Percentiles rank a stretch among this genome's conserved stretches.
Evolutionary conservation across 1,140 invertebrate species (phyloP).

Genomic region (Diuraphis noxia): DNA sequence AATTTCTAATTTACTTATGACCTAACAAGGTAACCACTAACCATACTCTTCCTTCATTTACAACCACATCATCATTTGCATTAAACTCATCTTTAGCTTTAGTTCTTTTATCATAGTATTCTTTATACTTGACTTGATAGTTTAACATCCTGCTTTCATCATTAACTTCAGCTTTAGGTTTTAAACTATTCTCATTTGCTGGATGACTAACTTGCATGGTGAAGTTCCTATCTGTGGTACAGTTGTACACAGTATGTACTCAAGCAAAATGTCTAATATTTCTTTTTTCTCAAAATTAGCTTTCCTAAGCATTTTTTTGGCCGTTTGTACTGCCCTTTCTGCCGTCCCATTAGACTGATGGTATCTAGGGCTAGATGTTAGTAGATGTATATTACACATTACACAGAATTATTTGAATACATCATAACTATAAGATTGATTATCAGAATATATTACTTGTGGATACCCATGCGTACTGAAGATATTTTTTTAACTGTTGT

Average conservation of each 20-base stretch:
- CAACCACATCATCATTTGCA: too few relatives aligned
- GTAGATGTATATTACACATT: not conserved
- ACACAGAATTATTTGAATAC: not conserved
- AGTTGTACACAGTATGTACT: not conserved
- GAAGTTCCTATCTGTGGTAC: not conserved
- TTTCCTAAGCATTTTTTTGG: constrained; percentile 55
- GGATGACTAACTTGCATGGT: not conserved
- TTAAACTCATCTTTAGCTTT: too few relatives aligned
- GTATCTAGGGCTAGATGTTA: constrained; percentile 53
- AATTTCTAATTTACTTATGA: too few relatives aligned
- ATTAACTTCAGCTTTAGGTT: not conserved
- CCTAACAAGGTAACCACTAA: too few relatives aligned
- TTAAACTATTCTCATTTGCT: not conserved
- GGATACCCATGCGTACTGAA: not conserved
- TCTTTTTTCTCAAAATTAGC: not conserved
- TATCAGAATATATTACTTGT: not conserved
- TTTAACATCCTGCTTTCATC: not conserved
- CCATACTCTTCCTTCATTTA: too few relatives aligned
- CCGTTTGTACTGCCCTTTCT: constrained; percentile 53
- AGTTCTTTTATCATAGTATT: too few relatives aligned
- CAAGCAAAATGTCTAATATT: not conserved
- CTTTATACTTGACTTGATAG: too few relatives aligned
- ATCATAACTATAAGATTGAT: not conserved
- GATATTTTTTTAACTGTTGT: not conserved
- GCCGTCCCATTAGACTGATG: constrained; percentile 54